These are phyloP conservation scores for Progne subis DNA, from an alignment of 2,113 vertebrate genomes.

Conservation along the genomic window DNA sequence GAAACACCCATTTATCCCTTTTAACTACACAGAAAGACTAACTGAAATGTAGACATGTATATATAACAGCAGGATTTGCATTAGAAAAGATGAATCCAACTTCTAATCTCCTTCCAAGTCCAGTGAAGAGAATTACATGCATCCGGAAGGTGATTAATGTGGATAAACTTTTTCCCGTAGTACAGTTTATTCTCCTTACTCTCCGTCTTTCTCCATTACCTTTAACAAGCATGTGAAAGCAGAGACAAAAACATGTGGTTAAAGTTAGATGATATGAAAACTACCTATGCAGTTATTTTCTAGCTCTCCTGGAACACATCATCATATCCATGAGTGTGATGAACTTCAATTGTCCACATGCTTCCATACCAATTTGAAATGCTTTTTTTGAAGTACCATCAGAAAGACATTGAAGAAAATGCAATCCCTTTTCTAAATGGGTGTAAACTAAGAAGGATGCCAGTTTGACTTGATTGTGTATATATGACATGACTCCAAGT, in stretches of 20 bases:
- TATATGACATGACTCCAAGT: neutral
- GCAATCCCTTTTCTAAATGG: neutral
- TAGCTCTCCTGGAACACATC: neutral
- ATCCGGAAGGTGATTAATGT: neutral
- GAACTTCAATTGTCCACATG: neutral
- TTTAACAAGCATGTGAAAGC: neutral
- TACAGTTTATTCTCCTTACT: neutral
- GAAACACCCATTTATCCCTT: neutral
- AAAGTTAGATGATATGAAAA: neutral
- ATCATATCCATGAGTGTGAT: neutral
- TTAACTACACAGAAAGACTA: neutral
- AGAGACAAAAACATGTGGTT: neutral
- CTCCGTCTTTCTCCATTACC: neutral
- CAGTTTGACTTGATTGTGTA: neutral
- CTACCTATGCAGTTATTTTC: neutral
- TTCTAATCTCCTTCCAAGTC: neutral
- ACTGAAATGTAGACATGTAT: neutral
- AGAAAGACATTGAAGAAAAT: neutral
- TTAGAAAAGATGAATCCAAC: neutral
- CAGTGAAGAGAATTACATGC: neutral
- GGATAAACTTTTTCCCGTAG: neutral
- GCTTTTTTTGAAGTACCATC: neutral
- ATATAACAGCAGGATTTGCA: neutral
- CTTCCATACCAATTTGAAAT: neutral
- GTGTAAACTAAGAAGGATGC: neutral